A percentile compares a stretch with the other conserved stretches of the same genome.
Evolutionary conservation across 2,113 vertebrate genomes (phyloP).

Genomic region (Thunnus maccoyii): DNA sequence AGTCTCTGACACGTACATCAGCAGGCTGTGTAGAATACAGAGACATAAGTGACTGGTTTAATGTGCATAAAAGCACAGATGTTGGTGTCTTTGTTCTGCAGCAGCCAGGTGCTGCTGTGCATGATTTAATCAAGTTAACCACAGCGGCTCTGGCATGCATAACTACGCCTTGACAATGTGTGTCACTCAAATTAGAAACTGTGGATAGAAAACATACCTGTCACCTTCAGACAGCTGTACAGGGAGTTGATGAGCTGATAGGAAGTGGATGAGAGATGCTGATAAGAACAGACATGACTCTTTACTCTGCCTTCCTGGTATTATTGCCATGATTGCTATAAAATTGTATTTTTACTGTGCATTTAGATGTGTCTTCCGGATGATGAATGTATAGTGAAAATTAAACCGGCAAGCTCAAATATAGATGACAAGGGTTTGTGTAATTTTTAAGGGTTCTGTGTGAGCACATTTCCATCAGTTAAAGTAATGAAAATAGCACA

Average conservation of each 20-base stretch:
- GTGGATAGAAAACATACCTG: slow-evolving; percentile 21
- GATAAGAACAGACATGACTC: slow-evolving; percentile 49
- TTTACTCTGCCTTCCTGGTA: slow-evolving; percentile 41
- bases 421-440: neutral
- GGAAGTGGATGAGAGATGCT: slow-evolving; percentile 22
- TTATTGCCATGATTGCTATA: slow-evolving; percentile 56
- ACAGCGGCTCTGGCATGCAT: slow-evolving; percentile 10
- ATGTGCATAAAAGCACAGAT: slow-evolving; percentile 20
- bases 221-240: slow-evolving; percentile 32
- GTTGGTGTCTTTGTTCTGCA: neutral
- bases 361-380: slow-evolving; percentile 27
- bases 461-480: slow-evolving; percentile 19
- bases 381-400: slow-evolving; percentile 65
- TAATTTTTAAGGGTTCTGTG: slow-evolving; percentile 7
- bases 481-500: neutral
- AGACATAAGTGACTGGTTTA: neutral
- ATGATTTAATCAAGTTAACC: slow-evolving; percentile 46
- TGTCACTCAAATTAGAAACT: slow-evolving; percentile 48
- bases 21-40: neutral
- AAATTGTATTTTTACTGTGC: slow-evolving; percentile 47
- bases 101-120: neutral
- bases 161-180: slow-evolving; percentile 27
- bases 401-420: slow-evolving; percentile 61
- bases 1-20: neutral
- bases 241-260: slow-evolving; percentile 21